Evolutionary conservation across 2,113 vertebrate genomes (phyloP), one percentile per base, ranked within the genome.

Genomic region (Pimephales promelas): DNA sequence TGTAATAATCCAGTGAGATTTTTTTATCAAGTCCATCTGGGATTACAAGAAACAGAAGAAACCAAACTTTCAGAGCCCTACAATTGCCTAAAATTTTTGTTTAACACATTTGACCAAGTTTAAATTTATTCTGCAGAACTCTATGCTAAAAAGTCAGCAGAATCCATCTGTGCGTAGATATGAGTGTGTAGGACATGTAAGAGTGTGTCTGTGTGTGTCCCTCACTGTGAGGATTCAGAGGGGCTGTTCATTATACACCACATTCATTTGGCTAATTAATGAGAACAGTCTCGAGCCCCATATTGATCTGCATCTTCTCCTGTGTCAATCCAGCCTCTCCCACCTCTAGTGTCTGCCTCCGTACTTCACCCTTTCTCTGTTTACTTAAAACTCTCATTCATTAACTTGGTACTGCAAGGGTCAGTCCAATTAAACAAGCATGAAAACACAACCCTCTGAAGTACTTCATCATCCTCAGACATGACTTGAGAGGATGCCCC

Each of bases 231-330:
- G 75, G 83, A 85, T 70, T 70, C 74, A 68, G 59, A 74, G n/a
- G 26, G 79, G 73, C 74, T 66, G 14, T 43, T 82, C 86, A 86
- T 90, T 91, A 93, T 93, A 87, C 86, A 56, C 83, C 82, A 87
- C 86, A 91, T 89, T 91, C 89, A 92, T 93, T 92, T 91, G 88
- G 79, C 88, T 93, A 94, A 93, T 93, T 93, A 90, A 91, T 88
- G 86, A 85, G 72, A 82, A 90, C 87, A 83, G 88, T 85, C 70
- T 80, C 52, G 86, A 91, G 88, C 87, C 82, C 76, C 83, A 83
- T 87, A 92, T 92, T 90, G 89, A 91, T 85, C 88, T 79, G 59
- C 83, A 84, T 13, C 79, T 84, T 10, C 79, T 82, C 8, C 85
- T 86, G 89, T 88, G 24, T 86, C 88, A 89, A 82, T 82, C 85